A percentile compares a stretch with the other conserved stretches of the same genome.
Conservation (phyloP, 2,113 vertebrate species). For the Drymodes brunneopygia region DNA sequence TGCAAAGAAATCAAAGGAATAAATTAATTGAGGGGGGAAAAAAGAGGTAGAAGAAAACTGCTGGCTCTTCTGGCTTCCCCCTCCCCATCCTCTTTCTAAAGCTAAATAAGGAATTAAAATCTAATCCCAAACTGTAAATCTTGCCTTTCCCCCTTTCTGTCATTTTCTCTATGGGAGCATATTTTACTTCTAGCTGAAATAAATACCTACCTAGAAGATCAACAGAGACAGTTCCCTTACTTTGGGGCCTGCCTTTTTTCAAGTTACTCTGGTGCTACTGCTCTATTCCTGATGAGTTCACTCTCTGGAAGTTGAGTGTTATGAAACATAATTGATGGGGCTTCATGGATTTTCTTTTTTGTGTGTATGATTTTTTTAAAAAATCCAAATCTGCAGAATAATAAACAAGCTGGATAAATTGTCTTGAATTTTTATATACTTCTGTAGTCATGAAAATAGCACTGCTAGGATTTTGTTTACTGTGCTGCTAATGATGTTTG, state of each 20-base stretch:
- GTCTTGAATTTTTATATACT: background rate
- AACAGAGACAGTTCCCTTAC: background rate
- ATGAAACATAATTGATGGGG: background rate
- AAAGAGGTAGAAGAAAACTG: background rate
- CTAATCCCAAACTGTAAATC: background rate
- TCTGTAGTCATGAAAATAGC: background rate
- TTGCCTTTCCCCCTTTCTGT: background rate
- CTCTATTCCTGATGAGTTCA: background rate
- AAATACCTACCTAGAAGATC: background rate
- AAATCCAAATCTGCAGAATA: background rate
- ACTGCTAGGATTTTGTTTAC: background rate
- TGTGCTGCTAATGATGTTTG: background rate
- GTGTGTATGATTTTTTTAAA: background rate
- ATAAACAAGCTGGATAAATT: background rate
- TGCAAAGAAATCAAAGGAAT: background rate
- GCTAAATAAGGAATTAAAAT: background rate
- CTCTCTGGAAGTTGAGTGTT: background rate
- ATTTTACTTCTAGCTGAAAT: background rate
- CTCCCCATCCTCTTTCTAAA: background rate
- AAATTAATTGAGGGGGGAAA: rapidly evolving
- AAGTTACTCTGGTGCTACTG: background rate
- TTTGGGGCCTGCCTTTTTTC: background rate
- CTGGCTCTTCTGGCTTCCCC: background rate
- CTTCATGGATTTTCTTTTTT: background rate
- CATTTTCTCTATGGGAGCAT: background rate